Evolutionary conservation across 2,113 vertebrate species (phyloP), one percentile per base, ranked within the genome.

Genomic region (Microcebus murinus): DNA sequence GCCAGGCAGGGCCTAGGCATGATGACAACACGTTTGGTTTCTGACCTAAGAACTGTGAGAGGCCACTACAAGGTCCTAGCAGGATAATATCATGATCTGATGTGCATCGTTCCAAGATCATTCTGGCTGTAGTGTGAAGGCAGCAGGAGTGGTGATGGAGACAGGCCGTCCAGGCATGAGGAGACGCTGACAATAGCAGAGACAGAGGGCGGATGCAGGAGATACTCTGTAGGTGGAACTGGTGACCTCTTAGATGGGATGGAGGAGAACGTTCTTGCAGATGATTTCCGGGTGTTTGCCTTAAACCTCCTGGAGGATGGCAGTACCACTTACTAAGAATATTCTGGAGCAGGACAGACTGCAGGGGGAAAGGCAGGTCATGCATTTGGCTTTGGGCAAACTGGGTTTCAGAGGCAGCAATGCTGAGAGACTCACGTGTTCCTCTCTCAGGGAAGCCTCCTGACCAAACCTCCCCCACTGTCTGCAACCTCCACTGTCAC

Each of bases 401-500:
- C 18, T 27, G 76, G 55, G 73, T 50, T 39, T 87, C 52, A 81
- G 42, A 61, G 61, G 12, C 21, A 59, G 61, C 48, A n/a, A 57
- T 29, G 25, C 3, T 23, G 48, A 76, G 27, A 42, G 42, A 55
- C 42, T 61, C 25, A 29, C 39, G 18, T 5, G 4, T 50, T 31
- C 34, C 4, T 0, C 39, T 36, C 84, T 48, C 8, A 27, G 18
- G 18, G 74, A 70, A 7, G 25, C 5, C 39, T 29, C 27, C 52
- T 1, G 4, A 15, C 61, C 23, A 20, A 29, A 6, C n/a, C 34
- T 27, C 1, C 48, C 29, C 6, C 5, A 20, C 34, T 5, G 18
- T 36, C 42, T 27, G 21, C 5, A 25, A 4, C 71, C 36, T 50
- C 63, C n/a, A 59, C 59, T 5, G 50, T 48, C 11, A 48, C 2